Evolutionary conservation across 2,888 invertebrate species (phyloP).

Genomic region (Nasonovia ribisnigri): DNA sequence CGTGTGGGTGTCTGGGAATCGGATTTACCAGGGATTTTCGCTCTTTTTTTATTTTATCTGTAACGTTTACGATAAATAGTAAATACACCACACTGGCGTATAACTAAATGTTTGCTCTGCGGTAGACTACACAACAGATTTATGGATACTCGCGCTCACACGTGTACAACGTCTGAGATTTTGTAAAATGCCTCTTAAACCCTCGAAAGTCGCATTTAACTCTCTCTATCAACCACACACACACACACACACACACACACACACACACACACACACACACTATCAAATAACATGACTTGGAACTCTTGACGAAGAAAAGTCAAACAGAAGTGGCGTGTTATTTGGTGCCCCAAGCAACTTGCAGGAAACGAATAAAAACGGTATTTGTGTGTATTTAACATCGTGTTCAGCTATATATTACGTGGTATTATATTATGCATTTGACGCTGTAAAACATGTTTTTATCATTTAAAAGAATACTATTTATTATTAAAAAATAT

Average conservation of each 20-base stretch:
- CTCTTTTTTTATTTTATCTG: not conserved
- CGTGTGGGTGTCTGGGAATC: not conserved
- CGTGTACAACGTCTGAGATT: constrained; percentile 9
- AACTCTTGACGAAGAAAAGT: constrained; percentile 5
- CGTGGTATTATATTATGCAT: not conserved
- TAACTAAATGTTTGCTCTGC: constrained; percentile 52
- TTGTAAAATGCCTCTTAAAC: constrained; percentile 33
- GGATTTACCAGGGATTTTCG: constrained; percentile 25
- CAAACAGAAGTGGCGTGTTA: not conserved
- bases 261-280: too few relatives aligned
- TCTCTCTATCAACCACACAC: not conserved
- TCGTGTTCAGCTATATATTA: not conserved
- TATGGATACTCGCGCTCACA: constrained; percentile 35
- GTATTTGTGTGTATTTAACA: not conserved
- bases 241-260: not conserved
- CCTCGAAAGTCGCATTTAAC: constrained; percentile 18
- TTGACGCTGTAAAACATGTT: not conserved
- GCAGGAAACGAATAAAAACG: not conserved
- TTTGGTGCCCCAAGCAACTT: not conserved
- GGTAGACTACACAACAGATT: constrained; percentile 48
- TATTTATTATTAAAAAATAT: not conserved
- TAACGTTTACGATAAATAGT: constrained; percentile 48
- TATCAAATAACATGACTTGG: not conserved
- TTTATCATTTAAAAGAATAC: not conserved
- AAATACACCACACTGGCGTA: constrained; percentile 3